A percentile compares a stretch with the other conserved stretches of the same genome.
Evolutionary conservation across 2,888 invertebrate genomes (phyloP).

Genomic region (Drosophila nr. fundita): DNA sequence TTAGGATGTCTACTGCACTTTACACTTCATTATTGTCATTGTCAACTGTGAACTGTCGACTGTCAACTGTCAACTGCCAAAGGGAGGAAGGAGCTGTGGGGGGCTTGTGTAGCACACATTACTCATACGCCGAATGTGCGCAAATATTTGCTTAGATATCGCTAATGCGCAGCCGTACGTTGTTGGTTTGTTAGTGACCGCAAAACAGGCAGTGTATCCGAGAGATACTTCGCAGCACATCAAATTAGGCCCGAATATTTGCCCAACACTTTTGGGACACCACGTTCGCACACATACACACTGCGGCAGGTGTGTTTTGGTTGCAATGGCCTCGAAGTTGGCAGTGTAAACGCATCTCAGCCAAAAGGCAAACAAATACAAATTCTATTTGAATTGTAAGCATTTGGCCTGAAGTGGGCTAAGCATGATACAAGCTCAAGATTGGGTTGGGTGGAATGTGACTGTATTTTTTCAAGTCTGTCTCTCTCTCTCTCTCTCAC

Average conservation of each 20-base stretch:
- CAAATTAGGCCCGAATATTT: conserved; percentile 59
- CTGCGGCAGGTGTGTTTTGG: conserved; percentile 32
- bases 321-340: conserved; percentile 52
- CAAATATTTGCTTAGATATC: conserved; percentile 65
- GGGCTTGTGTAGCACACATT: conserved; percentile 27
- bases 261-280: conserved; percentile 60
- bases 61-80: conserved; percentile 1
- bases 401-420: conserved; percentile 29
- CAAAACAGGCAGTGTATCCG: conserved; percentile 37
- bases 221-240: conserved; percentile 56
- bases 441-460: background rate
- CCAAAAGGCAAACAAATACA: conserved; percentile 78
- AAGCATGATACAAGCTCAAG: background rate
- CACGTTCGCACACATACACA: conserved; percentile 13
- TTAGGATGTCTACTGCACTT: conserved; percentile 3
- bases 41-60: conserved; percentile 8
- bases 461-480: conserved; percentile 1
- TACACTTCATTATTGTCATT: conserved; percentile 50
- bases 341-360: conserved; percentile 53
- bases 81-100: background rate
- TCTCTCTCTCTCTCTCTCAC: background rate
- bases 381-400: conserved; percentile 72
- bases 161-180: conserved; percentile 45
- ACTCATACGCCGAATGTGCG: conserved; percentile 68
- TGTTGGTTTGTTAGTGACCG: conserved; percentile 35